phyloP scores from a whole-genome alignment of 2,888 invertebrate genomes.

The Protodeltote pygarga region DNA sequence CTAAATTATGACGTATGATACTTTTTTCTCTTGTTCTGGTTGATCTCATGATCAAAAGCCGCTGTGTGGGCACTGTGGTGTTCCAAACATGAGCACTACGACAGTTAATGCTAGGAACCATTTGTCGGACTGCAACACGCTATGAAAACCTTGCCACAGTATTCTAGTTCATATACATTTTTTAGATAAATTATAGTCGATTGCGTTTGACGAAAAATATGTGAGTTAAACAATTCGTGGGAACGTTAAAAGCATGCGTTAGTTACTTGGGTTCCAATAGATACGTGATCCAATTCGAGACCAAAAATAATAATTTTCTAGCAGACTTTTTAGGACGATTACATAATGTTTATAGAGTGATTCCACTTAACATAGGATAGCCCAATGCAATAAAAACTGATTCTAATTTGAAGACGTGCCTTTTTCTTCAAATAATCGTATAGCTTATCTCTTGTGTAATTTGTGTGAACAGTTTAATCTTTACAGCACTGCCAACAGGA shows the following conservation, averaged over 20 bases:
- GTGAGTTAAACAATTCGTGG: slow-evolving; percentile 12
- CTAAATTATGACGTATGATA: slow-evolving; percentile 63
- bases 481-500: slow-evolving; percentile 2
- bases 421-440: slow-evolving; percentile 25
- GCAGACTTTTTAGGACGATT: slow-evolving; percentile 1
- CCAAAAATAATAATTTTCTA: slow-evolving; percentile 26
- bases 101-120: slow-evolving; percentile 27
- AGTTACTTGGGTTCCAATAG: slow-evolving; percentile 4
- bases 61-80: slow-evolving; percentile 47
- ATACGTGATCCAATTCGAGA: slow-evolving; percentile 14
- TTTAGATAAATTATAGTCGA: slow-evolving; percentile 35
- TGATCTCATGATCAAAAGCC: slow-evolving; percentile 55
- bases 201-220: slow-evolving; percentile 28
- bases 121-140: slow-evolving; percentile 41
- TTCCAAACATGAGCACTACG: slow-evolving; percentile 38
- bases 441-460: slow-evolving; percentile 3
- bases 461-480: slow-evolving; percentile 1
- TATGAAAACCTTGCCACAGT: slow-evolving; percentile 58
- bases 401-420: slow-evolving; percentile 20
- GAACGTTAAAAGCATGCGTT: slow-evolving; percentile 1
- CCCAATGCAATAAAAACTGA: slow-evolving; percentile 6
- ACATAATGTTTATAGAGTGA: slow-evolving; percentile 5
- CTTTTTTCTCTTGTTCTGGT: slow-evolving; percentile 49
- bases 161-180: slow-evolving; percentile 47
- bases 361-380: slow-evolving; percentile 8